phyloP scores from a whole-genome alignment of 2,888 invertebrate species.

The Cynaeus angustus region DNA sequence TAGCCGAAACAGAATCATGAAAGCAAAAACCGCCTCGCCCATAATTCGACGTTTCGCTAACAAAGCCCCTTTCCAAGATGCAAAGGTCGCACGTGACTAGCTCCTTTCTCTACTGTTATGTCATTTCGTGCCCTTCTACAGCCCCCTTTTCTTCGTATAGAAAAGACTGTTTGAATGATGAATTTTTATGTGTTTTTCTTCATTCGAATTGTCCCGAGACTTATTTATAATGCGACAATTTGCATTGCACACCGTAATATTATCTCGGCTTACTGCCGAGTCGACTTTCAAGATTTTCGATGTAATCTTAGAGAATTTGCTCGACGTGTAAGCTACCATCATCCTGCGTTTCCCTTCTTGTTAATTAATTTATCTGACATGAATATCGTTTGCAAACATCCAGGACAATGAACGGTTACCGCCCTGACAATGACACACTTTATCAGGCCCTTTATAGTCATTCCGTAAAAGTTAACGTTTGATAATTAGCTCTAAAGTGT shows the following conservation, averaged over 20 bases:
- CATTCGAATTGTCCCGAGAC: slow-evolving; percentile 33
- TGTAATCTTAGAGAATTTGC: slow-evolving; percentile 41
- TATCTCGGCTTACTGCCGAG: slow-evolving; percentile 20
- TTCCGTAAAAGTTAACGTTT: background rate
- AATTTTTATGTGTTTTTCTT: slow-evolving; percentile 34
- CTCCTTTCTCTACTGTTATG: slow-evolving; percentile 19
- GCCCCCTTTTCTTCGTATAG: slow-evolving; percentile 1
- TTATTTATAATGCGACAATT: slow-evolving; percentile 44
- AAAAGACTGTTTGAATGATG: slow-evolving; percentile 22
- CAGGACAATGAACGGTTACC: background rate
- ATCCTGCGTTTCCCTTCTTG: slow-evolving; percentile 16
- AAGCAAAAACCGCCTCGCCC: background rate
- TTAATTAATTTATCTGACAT: slow-evolving; percentile 39
- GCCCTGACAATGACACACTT: slow-evolving; percentile 17
- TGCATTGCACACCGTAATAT: slow-evolving; percentile 37
- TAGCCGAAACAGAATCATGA: background rate
- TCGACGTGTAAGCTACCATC: slow-evolving; percentile 23
- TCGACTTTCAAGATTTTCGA: slow-evolving; percentile 35
- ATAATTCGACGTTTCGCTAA: too few relatives aligned
- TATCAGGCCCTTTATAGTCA: background rate
- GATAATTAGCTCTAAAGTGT: slow-evolving; percentile 14
- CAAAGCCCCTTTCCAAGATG: slow-evolving; percentile 11
- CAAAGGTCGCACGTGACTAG: slow-evolving; percentile 32
- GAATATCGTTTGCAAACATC: slow-evolving; percentile 8
- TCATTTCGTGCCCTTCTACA: background rate